Evolutionary conservation across 2,797 vertebrate species (phyloP), one percentile per base, ranked within the genome.

Genomic region (Spinus pinus): DNA sequence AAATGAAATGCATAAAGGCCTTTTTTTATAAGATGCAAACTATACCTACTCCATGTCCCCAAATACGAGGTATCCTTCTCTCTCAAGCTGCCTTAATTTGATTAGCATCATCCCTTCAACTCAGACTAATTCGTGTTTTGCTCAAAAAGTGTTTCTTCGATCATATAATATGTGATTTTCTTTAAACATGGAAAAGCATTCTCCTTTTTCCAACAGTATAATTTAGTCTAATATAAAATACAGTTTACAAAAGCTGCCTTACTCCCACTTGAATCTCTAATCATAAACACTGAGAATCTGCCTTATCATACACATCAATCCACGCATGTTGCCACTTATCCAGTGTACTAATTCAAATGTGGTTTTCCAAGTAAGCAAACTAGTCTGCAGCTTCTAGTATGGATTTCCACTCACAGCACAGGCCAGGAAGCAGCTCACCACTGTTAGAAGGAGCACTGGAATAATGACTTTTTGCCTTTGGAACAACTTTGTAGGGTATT

Each of bases 361-460:
- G 13, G 44, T 73, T 86, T 79, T 81, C 41, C 23, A 42, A 41
- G 10, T 51, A 30, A 30, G 12, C 25, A 66, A 80, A 61, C 39
- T 31, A 47, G 15, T n/a, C 69, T 85, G 47, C 41, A 85, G 42
- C 17, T 66, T 62, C 72, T 54, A 24, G 42, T 57, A 53, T 31
- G 57, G 51, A 66, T 88, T 93, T 83, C 60, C 20, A 47, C n/a
- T 66, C 11, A 70, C 28, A 58, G 23, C 18, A 53, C 10, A 31
- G 41, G n/a, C 30, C 42, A 74, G 61, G 33, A 90, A 72, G 37
- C 80, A 77, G 50, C n/a, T 81, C 20, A 70, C 7, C 24, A n/a
- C 64, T 94, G 93, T 71, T 83, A 84, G 60, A 71, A 93, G 81
- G 67, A 93, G 30, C 57, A 79, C 82, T 61, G 90, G 86, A 92